phyloP scores from a whole-genome alignment of 2,113 vertebrate species.

The Podarcis raffonei region DNA sequence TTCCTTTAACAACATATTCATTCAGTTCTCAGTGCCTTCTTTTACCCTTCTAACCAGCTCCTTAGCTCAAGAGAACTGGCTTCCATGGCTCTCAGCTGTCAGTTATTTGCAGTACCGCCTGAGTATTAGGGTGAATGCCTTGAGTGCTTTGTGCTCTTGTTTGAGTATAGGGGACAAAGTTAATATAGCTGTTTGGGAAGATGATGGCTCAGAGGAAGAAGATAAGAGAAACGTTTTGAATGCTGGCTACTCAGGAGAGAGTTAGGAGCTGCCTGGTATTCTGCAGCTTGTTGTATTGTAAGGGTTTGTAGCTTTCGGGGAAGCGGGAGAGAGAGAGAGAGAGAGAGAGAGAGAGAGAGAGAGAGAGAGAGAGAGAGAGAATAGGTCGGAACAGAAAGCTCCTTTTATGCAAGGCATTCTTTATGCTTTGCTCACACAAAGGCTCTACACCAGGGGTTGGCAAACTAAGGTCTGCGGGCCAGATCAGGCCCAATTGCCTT shows the following conservation, averaged over 20 bases:
- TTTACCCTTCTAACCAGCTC: background rate
- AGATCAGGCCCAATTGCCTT: no score
- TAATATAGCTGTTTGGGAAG: background rate
- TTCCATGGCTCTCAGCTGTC: background rate
- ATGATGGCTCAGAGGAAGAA: background rate
- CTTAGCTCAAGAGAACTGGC: background rate
- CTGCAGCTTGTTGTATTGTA: background rate
- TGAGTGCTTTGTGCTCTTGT: background rate
- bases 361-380: no score
- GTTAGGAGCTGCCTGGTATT: background rate
- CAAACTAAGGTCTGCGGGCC: no score
- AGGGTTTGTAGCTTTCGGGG: background rate
- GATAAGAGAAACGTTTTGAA: background rate
- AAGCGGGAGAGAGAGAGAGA: background rate
- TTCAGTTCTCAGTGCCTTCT: background rate
- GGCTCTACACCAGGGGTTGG: no score
- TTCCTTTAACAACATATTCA: background rate
- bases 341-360: no score
- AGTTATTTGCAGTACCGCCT: background rate
- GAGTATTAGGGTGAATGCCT: background rate
- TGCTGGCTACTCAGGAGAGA: background rate
- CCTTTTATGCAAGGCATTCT: no score
- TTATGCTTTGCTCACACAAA: no score
- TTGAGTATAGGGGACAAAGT: background rate
- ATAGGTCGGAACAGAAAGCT: no score